These are phyloP conservation scores for Phaenicophaeus curvirostris DNA, from an alignment of 2,797 vertebrate species.

Conservation along the genomic window DNA sequence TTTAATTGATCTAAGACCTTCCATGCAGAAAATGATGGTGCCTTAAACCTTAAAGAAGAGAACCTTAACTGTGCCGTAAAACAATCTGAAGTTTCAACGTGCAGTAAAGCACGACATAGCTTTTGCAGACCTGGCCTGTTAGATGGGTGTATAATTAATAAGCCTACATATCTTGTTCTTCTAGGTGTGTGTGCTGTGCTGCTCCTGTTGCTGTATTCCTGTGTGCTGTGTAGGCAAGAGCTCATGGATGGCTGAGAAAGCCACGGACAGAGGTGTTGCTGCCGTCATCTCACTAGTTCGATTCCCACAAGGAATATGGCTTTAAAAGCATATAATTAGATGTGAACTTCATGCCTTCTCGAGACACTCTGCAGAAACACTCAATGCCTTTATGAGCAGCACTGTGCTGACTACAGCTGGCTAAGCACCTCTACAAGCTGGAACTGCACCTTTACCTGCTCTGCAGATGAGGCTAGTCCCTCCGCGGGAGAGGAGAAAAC, in stretches of 20 bases:
- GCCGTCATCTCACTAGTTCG: neutral
- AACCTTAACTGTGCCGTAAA: neutral
- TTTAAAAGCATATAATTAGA: accelerated
- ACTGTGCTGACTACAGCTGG: neutral
- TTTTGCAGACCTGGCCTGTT: neutral
- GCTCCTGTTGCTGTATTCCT: neutral
- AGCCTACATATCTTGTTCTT: neutral
- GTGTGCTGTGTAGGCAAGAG: neutral
- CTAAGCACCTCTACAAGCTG: neutral
- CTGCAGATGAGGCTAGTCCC: neutral
- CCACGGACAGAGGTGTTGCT: neutral
- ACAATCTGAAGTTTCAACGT: neutral
- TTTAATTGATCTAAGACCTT: neutral
- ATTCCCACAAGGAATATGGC: neutral
- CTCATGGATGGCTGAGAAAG: neutral
- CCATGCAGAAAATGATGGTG: accelerated
- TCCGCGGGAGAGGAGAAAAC: accelerated
- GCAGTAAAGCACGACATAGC: neutral
- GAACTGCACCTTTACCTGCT: neutral
- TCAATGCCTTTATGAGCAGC: neutral
- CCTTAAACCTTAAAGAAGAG: neutral
- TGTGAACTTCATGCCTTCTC: neutral
- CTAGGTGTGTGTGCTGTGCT: neutral
- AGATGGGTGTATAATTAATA: neutral
- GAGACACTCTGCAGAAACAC: neutral